These are phyloP conservation scores for Laterallus jamaicensis DNA, from an alignment of 2,113 vertebrate species.

Conservation along the genomic window DNA sequence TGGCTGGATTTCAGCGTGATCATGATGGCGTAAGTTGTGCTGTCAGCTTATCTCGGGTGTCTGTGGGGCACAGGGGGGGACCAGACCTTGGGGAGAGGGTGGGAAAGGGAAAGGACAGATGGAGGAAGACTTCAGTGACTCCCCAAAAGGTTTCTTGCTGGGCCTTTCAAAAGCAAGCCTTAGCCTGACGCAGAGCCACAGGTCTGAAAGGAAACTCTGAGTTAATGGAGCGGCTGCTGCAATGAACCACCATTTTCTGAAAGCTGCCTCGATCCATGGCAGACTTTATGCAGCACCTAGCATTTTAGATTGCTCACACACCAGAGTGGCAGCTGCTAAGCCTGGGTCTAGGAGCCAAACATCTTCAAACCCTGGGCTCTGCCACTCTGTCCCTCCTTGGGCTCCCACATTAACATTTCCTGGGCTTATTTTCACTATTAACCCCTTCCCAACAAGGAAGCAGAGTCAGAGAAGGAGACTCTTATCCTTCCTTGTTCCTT, in stretches of 20 bases:
- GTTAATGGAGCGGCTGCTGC: neutral
- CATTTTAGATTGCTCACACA: accelerated
- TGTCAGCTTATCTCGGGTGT: neutral
- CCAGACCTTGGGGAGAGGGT: neutral
- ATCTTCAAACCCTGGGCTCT: neutral
- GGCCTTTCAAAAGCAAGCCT: neutral
- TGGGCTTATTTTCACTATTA: neutral
- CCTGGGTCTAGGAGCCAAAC: neutral
- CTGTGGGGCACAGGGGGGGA: accelerated
- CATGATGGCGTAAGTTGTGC: conserved; percentile 96
- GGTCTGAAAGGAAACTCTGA: neutral
- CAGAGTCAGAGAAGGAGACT: neutral
- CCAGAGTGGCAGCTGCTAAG: neutral
- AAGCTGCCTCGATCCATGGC: neutral
- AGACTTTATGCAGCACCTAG: neutral
- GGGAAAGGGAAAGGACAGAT: neutral
- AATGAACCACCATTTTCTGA: accelerated
- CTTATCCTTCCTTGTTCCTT: neutral
- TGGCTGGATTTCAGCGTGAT: conserved; percentile 99
- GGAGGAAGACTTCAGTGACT: neutral
- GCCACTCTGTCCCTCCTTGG: neutral
- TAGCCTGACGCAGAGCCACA: neutral
- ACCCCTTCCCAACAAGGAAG: neutral
- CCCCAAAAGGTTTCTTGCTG: neutral
- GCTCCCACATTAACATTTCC: neutral